Base-by-base conservation (phyloP, 2,888 invertebrate species). In the Hydrotaea diabolus region DNA sequence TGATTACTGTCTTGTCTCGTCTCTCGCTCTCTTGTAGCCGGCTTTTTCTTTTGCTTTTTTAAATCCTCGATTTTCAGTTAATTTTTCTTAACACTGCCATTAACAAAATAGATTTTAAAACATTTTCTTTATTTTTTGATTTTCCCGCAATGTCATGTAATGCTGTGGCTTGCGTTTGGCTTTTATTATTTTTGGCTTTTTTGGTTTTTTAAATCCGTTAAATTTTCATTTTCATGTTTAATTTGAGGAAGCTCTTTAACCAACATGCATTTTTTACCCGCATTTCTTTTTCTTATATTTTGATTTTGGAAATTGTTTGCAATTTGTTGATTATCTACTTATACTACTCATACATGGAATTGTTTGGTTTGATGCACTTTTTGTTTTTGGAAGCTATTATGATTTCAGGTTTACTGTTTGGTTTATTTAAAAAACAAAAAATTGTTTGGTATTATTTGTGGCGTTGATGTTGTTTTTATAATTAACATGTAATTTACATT, bases 401-500 rank as follows among this genome's bases (percentile, higher is more conserved):
- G 43, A 23, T 59, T 62, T 59, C 59, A 74, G 43, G 74, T 73
- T 57, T 43, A 13, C 31, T 4, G 31, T 31, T 31, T 31, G 3
- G 31, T 31, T 31, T 31, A 31, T 31, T 31, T 31, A 2, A 46
- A n/a, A 43, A 9, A 1, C n/a, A n/a, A 3, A n/a, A 7, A n/a
- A n/a, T 13, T 49, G 49, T 49, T 49, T 49, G 2, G n/a, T 49
- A n/a, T 49, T 49, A 49, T 49, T 49, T 49, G 1, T n/a, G n/a
- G n/a, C n/a, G 15, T 49, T 46, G 23, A 49, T 66, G 15, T 39
- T 64, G 17, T 69, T 46, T 49, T 26, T 53, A 49, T n/a, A 4
- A 71, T 71, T 26, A 74, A 74, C 74, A 59, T n/a, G 11, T 59
- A 43, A 74, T 46, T 59, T 62, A 74, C 46, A 74, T 69, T 46